A percentile compares a stretch with the other conserved stretches of the same genome.
phyloP scores from a whole-genome alignment of 2,113 vertebrate genomes.

The Eubucco bourcierii region DNA sequence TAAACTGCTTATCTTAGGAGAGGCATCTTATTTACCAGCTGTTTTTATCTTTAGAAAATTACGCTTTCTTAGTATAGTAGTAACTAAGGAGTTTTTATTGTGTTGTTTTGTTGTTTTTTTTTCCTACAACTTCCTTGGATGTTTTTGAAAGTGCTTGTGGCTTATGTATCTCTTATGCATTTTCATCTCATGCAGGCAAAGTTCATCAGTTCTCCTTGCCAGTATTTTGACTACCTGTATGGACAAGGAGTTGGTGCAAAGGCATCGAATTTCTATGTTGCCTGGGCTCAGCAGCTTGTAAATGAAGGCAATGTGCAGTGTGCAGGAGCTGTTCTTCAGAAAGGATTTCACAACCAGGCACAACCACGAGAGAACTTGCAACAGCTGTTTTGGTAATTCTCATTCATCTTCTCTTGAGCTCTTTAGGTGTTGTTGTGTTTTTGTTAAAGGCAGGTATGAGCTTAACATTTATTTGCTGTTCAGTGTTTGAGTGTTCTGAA shows the following conservation, averaged over 20 bases:
- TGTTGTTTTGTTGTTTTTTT: not conserved
- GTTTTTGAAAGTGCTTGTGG: not conserved
- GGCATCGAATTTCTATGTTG: not conserved
- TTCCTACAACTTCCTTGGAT: not conserved
- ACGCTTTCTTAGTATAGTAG: accelerated
- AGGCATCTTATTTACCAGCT: not conserved
- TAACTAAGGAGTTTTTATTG: not conserved
- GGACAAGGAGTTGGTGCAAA: not conserved
- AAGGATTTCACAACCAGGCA: slow-evolving; percentile 36
- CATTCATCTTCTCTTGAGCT: accelerated
- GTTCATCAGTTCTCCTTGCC: slow-evolving; percentile 37
- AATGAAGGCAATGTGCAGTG: not conserved
- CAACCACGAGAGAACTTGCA: not conserved
- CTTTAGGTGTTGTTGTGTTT: not conserved
- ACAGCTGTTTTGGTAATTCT: slow-evolving; percentile 27
- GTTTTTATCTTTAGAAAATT: not conserved
- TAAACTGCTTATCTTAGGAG: not conserved
- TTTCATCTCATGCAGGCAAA: not conserved
- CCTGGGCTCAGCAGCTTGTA: slow-evolving; percentile 45
- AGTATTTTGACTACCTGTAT: slow-evolving; percentile 16
- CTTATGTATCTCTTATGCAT: not conserved
- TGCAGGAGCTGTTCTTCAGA: slow-evolving; percentile 16
- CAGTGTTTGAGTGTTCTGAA: accelerated
- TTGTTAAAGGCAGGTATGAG: not conserved
- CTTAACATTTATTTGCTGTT: not conserved